These are phyloP conservation scores for Hofmannophila pseudospretella DNA, from an alignment of 2,888 invertebrate genomes.

Conservation along the genomic window DNA sequence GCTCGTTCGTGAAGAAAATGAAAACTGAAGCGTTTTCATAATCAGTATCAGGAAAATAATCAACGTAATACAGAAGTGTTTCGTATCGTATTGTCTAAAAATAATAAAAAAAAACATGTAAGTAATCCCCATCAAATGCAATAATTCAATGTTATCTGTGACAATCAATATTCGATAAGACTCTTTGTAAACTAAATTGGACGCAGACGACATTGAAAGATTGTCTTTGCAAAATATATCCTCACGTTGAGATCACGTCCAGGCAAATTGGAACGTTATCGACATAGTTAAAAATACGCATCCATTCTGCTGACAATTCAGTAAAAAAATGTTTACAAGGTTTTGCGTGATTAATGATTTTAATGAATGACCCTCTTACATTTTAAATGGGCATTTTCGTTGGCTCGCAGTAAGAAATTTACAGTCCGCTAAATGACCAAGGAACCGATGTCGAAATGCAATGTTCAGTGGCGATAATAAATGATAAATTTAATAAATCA, in stretches of 20 bases:
- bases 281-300: neutral
- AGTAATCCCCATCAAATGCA: no score
- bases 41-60: no score
- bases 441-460: conserved; percentile 28
- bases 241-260: neutral
- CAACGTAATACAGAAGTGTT: no score
- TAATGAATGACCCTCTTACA: neutral
- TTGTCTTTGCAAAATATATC: neutral
- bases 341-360: no score
- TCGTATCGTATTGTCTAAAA: no score
- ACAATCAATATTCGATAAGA: neutral
- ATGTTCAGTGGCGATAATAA: conserved; percentile 3
- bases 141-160: no score
- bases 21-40: no score
- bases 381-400: neutral
- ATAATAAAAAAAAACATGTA: no score
- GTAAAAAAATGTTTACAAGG: no score
- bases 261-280: neutral
- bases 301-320: no score
- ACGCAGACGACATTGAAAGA: neutral
- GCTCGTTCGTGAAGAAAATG: neutral
- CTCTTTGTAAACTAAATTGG: neutral
- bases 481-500: conserved; percentile 9
- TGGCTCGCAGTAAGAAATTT: conserved; percentile 26
- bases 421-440: conserved; percentile 34